These are phyloP conservation scores for Etheostoma nigrum DNA, from an alignment of 2,797 vertebrate species.

Conservation along the genomic window DNA sequence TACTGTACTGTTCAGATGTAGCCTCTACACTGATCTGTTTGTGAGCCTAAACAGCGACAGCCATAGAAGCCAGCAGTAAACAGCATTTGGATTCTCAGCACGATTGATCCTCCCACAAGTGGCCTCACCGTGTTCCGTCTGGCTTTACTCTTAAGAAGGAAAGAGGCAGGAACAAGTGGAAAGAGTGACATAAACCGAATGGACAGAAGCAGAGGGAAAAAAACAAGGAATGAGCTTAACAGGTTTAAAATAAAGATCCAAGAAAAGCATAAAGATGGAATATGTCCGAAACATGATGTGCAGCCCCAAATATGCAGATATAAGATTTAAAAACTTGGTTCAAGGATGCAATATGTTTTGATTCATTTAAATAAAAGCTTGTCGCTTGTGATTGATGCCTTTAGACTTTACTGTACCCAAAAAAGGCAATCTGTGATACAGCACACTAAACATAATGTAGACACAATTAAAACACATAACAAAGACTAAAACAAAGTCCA, in stretches of 20 bases:
- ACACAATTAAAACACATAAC: too few species aligned
- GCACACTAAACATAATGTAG: too few species aligned
- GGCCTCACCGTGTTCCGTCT: neutral
- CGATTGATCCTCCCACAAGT: slow-evolving; percentile 12
- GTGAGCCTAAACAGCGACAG: slow-evolving; percentile 1
- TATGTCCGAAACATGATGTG: neutral
- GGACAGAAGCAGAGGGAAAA: slow-evolving; percentile 13
- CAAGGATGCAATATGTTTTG: neutral
- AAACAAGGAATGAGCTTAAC: slow-evolving; percentile 13
- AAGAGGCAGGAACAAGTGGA: slow-evolving; percentile 12
- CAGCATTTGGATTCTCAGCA: slow-evolving; percentile 12
- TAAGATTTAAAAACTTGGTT: neutral
- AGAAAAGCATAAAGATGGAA: slow-evolving; percentile 28
- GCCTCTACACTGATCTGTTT: neutral
- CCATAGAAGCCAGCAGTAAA: neutral
- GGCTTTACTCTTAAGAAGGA: neutral
- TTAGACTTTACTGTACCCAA: neutral
- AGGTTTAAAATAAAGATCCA: slow-evolving; percentile 23
- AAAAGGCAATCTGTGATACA: too few species aligned
- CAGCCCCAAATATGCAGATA: neutral
- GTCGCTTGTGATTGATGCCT: slow-evolving; percentile 4
- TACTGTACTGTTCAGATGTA: neutral
- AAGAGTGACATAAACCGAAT: slow-evolving; percentile 39
- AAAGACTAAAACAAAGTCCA: too few species aligned
- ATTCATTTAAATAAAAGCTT: neutral